A percentile compares a stretch with the other conserved stretches of the same genome.
Conservation (phyloP, 2,888 invertebrate species). For the Drosophila peninsularis region DNA sequence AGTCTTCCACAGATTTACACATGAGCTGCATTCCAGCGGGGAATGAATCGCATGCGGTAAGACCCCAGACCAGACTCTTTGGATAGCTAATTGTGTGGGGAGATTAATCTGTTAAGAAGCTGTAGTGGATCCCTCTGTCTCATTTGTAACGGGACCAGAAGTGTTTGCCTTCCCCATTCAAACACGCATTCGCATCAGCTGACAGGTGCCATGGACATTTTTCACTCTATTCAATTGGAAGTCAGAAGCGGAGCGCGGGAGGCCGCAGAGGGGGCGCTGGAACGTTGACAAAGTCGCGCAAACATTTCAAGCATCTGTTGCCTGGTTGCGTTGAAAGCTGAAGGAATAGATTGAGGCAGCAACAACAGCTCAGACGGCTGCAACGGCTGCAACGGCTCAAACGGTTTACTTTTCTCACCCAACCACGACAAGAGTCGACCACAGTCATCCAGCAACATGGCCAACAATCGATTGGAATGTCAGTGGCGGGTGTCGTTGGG, state of each 20-base stretch:
- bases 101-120: conserved; percentile 22
- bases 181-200: conserved; percentile 46
- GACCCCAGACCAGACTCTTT: conserved; percentile 1
- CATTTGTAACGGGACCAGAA: conserved; percentile 53
- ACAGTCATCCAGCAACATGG: conserved; percentile 60
- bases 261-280: conserved; percentile 17
- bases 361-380: no score
- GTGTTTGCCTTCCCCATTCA: conserved; percentile 39
- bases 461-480: conserved; percentile 75
- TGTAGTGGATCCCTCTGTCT: conserved; percentile 17
- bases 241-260: conserved; percentile 11
- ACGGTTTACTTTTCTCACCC: conserved; percentile 74
- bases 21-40: conserved; percentile 3
- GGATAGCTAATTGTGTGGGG: conserved; percentile 36
- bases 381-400: conserved; percentile 20
- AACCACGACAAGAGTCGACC: conserved; percentile 27
- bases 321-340: conserved; percentile 50
- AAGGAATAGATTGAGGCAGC: conserved; percentile 44
- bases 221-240: conserved; percentile 60
- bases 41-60: neutral
- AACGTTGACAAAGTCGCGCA: conserved; percentile 66
- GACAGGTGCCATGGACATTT: conserved; percentile 71
- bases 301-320: conserved; percentile 73
- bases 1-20: neutral
- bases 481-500: conserved; percentile 61